Percentiles rank a stretch among this genome's conserved stretches.
Evolutionary conservation across 1,140 invertebrate genomes (phyloP).

Genomic region (Plodia interpunctella): DNA sequence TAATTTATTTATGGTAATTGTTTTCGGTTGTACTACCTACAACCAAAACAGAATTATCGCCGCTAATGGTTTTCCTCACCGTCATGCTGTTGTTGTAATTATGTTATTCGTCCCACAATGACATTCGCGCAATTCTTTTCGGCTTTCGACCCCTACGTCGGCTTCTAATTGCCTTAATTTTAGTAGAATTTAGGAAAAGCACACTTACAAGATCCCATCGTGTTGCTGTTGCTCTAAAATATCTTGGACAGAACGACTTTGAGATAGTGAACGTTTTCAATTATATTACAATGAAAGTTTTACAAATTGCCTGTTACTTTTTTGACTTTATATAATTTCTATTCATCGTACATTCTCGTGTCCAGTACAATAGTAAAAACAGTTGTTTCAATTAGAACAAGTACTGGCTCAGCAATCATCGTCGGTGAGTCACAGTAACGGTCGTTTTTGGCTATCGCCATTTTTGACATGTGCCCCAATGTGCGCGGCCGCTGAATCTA

Average conservation of each 20-base stretch:
- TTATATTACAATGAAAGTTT: too few relatives aligned
- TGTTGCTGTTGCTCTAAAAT: too few relatives aligned
- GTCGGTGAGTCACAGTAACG: background rate
- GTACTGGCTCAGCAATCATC: background rate
- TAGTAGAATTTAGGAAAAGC: too few relatives aligned
- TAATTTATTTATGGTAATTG: too few relatives aligned
- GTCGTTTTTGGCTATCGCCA: background rate
- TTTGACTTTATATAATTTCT: too few relatives aligned
- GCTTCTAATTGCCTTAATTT: too few relatives aligned
- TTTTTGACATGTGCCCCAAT: background rate
- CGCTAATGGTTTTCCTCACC: background rate
- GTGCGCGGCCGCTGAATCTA: background rate
- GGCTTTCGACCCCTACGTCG: slow-evolving; percentile 1
- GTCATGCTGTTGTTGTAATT: background rate
- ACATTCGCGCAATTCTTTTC: background rate
- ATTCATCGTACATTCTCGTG: too few relatives aligned
- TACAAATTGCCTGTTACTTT: too few relatives aligned
- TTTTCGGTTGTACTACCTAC: too few relatives aligned
- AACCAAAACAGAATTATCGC: background rate
- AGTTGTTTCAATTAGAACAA: background rate
- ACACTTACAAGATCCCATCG: too few relatives aligned
- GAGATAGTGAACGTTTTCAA: too few relatives aligned
- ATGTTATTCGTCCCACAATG: background rate
- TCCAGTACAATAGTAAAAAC: background rate
- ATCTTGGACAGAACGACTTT: too few relatives aligned